Evolutionary conservation across 2,888 invertebrate genomes (phyloP), one percentile per base, ranked within the genome.

Genomic region (Parnassius glacialis): DNA sequence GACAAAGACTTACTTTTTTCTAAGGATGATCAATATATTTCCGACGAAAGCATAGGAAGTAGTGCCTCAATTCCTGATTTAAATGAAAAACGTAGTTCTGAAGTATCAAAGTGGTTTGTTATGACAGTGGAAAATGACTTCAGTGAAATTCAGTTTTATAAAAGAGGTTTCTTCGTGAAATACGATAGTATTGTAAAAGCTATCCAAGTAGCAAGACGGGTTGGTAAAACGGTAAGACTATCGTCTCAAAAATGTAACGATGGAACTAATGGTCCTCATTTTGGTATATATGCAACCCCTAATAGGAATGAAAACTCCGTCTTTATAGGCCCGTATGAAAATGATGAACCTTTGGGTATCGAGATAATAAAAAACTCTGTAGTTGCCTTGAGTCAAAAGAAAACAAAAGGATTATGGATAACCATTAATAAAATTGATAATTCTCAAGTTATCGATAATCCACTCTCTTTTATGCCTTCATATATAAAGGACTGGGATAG

Each of bases 111-210:
- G 78, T 94, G 94, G 94, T 92, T 93, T 69, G 81, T 93, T 64
- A 87, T 93, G 80, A 90, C 81, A 52, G 68, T 93, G 50, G 92
- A 92, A 79, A 84, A 92, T 62, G 92, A 92, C 75, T 93, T 94
- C 74, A 79, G 75, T 16, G 92, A 92, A 73, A 83, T 94, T 55
- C 81, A 87, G 59, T 92, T 94, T 71, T 81, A 79, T 62, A 84
- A 81, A 52, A 88, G 83, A 71, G 87, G 92, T 1, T 93, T 92
- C 72, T 92, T 92, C 61, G 92, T 93, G 1, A 92, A 91, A 76
- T 80, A 86, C 72, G 91, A 88, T 62, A 90, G 92, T 71, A 83
- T 94, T 67, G 70, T 88, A 52, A 85, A 84, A 65, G 87, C 92
- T 43, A 87, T 92, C 44, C 79, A 83, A 65, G 86, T 92, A 51